These are phyloP conservation scores for Druceiella hillmani DNA, from an alignment of 2,888 invertebrate genomes.

Conservation along the genomic window DNA sequence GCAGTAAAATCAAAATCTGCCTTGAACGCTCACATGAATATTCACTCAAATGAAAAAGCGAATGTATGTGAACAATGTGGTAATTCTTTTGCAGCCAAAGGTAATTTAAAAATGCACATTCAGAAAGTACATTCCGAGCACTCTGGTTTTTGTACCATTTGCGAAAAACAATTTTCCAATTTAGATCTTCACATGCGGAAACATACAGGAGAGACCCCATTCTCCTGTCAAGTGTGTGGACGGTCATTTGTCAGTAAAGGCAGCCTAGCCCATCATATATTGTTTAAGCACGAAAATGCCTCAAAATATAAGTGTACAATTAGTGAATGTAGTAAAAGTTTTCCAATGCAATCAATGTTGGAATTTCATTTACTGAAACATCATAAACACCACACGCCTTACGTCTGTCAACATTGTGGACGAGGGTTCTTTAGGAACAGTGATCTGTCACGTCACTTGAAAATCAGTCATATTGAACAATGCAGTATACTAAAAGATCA, in stretches of 20 bases:
- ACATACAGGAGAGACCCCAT: background rate
- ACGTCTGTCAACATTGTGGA: conserved; percentile 9
- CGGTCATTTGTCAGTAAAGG: conserved; percentile 33
- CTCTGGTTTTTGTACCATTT: no score
- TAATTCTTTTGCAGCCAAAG: no score
- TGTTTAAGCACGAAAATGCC: conserved; percentile 6
- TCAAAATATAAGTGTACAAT: conserved; percentile 9
- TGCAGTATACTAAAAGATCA: no score
- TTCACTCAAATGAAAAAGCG: no score
- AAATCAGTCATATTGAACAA: conserved; percentile 34
- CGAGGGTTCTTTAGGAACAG: conserved; percentile 12
- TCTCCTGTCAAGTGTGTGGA: background rate
- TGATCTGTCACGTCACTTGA: conserved; percentile 27
- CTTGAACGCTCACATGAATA: conserved; percentile 14
- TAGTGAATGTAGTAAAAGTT: conserved; percentile 9
- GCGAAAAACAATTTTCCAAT: no score
- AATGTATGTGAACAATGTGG: no score
- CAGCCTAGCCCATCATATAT: conserved; percentile 24
- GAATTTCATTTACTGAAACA: conserved; percentile 14
- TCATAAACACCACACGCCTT: conserved; percentile 9
- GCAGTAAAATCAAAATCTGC: conserved; percentile 11
- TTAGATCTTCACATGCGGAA: conserved; percentile 2
- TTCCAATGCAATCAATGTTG: conserved; percentile 8
- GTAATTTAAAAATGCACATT: no score
- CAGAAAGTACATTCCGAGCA: no score